Evolutionary conservation across 2,888 invertebrate genomes (phyloP), one percentile per base, ranked within the genome.

Genomic region (Sminthurinus aureus): DNA sequence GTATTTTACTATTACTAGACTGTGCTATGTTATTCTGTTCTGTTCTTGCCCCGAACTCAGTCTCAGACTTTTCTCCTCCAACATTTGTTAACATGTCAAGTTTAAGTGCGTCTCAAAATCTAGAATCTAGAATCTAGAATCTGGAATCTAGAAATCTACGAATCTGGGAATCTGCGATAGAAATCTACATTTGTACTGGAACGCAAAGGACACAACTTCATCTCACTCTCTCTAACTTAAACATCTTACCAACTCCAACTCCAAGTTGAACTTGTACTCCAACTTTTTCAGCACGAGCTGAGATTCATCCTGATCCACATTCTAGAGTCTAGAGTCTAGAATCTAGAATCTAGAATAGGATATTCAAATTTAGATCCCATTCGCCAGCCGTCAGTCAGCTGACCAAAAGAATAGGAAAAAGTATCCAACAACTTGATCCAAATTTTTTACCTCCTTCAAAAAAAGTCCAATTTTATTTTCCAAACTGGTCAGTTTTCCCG

Each of bases 61-160:
- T n/a, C n/a, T n/a, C 20, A 69, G 20, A 20, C 24, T 24, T 69
- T 20, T 15, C 26, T 13, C 74, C 13, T 24, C 64, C 26, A 20
- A 69, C 79, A 79, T 79, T 79, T 79, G 79, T 79, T 67, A 79
- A 15, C 3, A 38, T 69, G 79, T 79, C 79, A 79, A 79, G 26
- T 79, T 26, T 79, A 26, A 79, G 51, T 58, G 66, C 20, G 24
- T 22, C n/a, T n/a, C 24, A 38, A 38, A 1, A 38, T 38, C 38
- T 58, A 15, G 58, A 58, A 58, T 58, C 18, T 58, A 15, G 58
- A 58, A 18, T 58, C 15, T 13, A 58, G 52, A 77, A 15, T 38
- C 38, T 38, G 6, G 51, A 0, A 26, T 79, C 79, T 15, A 79
- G 20, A 79, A 79, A 79, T 79, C 79, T 79, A n/a, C n/a, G 51